Base-by-base conservation (phyloP, 2,113 vertebrate genomes). In the Ornithorhynchus anatinus region DNA sequence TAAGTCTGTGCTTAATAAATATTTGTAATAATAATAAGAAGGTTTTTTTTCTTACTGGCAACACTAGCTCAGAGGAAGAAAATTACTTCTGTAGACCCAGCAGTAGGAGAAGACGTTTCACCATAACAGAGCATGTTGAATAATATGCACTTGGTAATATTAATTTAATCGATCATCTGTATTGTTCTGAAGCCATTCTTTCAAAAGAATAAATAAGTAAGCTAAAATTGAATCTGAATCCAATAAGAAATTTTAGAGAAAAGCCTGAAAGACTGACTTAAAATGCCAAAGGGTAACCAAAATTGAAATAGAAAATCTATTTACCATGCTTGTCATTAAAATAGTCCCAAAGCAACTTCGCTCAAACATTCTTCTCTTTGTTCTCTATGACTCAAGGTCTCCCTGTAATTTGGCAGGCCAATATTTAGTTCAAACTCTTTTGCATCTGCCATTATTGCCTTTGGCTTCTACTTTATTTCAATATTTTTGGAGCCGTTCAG, bases 271-370 rank as follows among this genome's bases (percentile, higher is more conserved):
- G 10, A 19, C 20, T 19, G 52, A 16, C 25, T 4, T n/a, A 2
- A 37, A n/a, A 37, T 7, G 17, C 8, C 29, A 16, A 54, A 9
- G 15, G 29, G 47, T 42, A 38, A 32, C 37, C 29, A 38, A 50
- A n/a, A 44, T 22, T 9, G 42, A 45, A 37, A 50, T 10, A 8
- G 16, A 25, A 25, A 4, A 22, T 20, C 5, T 11, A 23, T 23
- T 62, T n/a, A 0, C n/a, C 0, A 0, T 1, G 8, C 10, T 1
- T 17, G 1, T 57, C 42, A 5, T 14, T 10, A 13, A 29, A 0
- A 15, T 42, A 10, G n/a, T 15, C 57, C 25, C 59, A 3, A 37
- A 48, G 31, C 52, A 22, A 0, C 22, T 19, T 20, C 15, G 38
- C 61, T 56, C 2, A 0, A 42, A 37, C 27, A 23, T 25, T 10